Evolutionary conservation across 2,888 invertebrate genomes (phyloP).

Genomic region (Zhengitettix transpicula): DNA sequence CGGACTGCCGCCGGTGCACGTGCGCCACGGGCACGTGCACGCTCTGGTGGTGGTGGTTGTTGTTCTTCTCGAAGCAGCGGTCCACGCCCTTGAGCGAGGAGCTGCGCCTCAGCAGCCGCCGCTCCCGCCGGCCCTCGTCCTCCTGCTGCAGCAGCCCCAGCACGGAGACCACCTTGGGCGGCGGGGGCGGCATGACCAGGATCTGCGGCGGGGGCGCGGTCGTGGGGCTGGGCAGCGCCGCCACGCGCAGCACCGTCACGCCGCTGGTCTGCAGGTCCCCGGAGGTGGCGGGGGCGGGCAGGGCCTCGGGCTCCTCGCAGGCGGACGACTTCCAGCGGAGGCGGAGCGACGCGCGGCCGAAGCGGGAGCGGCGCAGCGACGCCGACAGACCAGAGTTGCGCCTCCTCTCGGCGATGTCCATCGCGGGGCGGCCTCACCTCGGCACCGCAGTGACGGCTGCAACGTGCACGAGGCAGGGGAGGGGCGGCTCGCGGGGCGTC

Average conservation of each 20-base stretch:
- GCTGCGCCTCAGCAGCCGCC: background rate
- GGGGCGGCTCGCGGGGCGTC: too few species aligned
- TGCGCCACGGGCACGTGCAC: background rate
- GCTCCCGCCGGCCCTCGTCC: background rate
- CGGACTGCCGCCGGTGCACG: background rate
- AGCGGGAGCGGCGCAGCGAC: constrained; percentile 41
- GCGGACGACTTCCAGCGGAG: constrained; percentile 37
- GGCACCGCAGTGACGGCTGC: too few species aligned
- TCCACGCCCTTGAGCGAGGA: background rate
- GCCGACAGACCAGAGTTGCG: constrained; percentile 4
- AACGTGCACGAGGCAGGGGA: too few species aligned
- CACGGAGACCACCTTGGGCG: background rate
- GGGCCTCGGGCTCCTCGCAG: constrained; percentile 14
- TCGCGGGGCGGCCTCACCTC: background rate
- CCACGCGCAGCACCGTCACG: too few species aligned
- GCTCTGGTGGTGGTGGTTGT: background rate
- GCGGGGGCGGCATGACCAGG: background rate
- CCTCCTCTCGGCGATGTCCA: constrained; percentile 9
- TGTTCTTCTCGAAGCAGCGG: background rate
- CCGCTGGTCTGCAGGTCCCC: background rate
- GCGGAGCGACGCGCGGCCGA: constrained; percentile 52
- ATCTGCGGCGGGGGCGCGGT: constrained; percentile 31
- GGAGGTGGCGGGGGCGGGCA: constrained; percentile 3
- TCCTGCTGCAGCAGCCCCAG: constrained; percentile 1
- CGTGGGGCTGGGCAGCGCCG: background rate